Percentiles rank a stretch among this genome's conserved stretches.
Evolutionary conservation across 2,113 vertebrate species (phyloP).

Genomic region (Murina feae): DNA sequence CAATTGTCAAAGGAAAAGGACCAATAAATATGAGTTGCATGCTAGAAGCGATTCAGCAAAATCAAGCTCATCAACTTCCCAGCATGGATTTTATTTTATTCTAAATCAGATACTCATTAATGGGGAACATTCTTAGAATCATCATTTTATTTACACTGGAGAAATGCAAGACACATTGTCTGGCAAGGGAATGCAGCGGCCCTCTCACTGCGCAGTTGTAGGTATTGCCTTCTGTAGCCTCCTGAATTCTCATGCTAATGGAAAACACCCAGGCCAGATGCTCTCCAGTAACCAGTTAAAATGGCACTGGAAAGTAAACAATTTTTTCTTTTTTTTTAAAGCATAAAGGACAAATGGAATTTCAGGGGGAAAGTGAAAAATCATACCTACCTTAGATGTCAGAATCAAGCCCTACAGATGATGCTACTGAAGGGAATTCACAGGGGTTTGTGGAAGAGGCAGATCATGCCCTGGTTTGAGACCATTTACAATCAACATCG

Average conservation of each 20-base stretch:
- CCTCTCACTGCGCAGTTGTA: conserved; percentile 29
- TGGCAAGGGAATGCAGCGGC: conserved; percentile 21
- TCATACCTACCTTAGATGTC: background rate
- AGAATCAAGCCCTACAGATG: background rate
- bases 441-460: background rate
- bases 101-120: conserved; percentile 78
- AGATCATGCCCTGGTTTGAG: background rate
- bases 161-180: conserved; percentile 71
- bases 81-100: conserved; percentile 82
- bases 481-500: background rate
- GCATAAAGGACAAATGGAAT: background rate
- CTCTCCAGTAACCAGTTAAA: conserved; percentile 42
- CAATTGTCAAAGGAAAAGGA: conserved; percentile 49
- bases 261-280: conserved; percentile 69
- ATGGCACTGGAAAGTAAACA: conserved; percentile 23
- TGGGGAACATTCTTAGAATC: conserved; percentile 71
- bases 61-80: conserved; percentile 78
- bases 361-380: background rate
- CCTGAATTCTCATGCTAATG: conserved; percentile 59
- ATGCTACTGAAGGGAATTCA: background rate
- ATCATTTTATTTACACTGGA: conserved; percentile 74
- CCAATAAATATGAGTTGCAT: conserved; percentile 78
- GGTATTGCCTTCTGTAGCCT: conserved; percentile 62
- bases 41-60: conserved; percentile 76
- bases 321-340: background rate